A percentile compares a stretch with the other conserved stretches of the same genome.
phyloP scores from a whole-genome alignment of 1,140 invertebrate genomes.

The Calosoma granatense region DNA sequence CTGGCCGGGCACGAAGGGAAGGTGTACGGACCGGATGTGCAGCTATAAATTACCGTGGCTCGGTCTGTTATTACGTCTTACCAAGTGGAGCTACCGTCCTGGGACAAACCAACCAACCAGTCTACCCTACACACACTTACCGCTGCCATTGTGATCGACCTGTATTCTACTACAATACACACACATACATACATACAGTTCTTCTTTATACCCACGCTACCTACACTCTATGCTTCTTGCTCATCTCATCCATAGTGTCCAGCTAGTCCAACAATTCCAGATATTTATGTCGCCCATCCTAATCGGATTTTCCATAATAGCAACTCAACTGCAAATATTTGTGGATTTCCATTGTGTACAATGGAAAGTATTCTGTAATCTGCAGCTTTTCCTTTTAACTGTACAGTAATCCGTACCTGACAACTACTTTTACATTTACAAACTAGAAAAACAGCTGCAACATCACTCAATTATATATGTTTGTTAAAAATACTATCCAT shows the following conservation, averaged over 20 bases:
- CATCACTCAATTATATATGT: no score
- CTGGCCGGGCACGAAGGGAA: not conserved
- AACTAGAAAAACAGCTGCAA: no score
- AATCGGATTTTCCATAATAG: constrained; percentile 1
- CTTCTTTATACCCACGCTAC: not conserved
- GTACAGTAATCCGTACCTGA: not conserved
- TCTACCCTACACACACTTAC: no score
- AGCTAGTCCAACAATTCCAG: no score
- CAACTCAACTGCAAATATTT: constrained; percentile 1
- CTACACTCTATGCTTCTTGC: not conserved
- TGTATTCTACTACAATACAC: no score
- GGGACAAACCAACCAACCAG: no score
- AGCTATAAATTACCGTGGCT: constrained; percentile 6
- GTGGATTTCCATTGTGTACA: constrained; percentile 2
- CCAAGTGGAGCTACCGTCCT: not conserved
- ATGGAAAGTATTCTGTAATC: not conserved
- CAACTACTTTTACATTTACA: not conserved
- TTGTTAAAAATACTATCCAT: no score
- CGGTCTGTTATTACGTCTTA: constrained; percentile 5
- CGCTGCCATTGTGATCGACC: no score
- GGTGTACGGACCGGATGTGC: not conserved
- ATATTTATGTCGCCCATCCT: no score
- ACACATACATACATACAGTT: no score
- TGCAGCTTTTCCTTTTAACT: not conserved
- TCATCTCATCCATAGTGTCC: no score